Evolutionary conservation across 35 echinoderm and acorn worm species (phyloP), one percentile per base, ranked within the genome.

Genomic region (Apostichopus parvimensis): DNA sequence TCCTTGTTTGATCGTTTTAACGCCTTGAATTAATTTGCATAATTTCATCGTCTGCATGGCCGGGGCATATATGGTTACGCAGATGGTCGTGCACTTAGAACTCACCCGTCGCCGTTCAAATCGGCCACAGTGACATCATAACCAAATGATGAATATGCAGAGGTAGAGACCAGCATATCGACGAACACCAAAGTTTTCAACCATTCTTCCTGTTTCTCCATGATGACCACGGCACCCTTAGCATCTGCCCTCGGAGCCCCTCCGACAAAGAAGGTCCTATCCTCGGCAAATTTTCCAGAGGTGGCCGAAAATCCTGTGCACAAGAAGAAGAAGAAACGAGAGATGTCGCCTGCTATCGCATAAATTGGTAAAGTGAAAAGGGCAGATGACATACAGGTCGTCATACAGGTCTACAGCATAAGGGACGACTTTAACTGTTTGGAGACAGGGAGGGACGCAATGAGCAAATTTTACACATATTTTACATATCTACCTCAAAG

Each of bases 61-160:
- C 3, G 34, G 34, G 34, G 34, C 34, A 45, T 0, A 45, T 3
- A 45, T 45, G 2, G 34, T 45, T 45, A 45, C 34, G 34, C 12
- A 61, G 8, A 61, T 61, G 12, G 8, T 8, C 58, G 7, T 61
- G 58, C 58, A 5, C 8, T 9, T 20, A 45, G 13, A 6, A 71
- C 95, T 96, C 92, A 99, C 97, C 95, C 93, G 86, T 99, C 97
- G 8, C 93, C 93, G 78, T 99, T 94, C 15, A 99, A 72, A 73
- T 99, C 97, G 26, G 93, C 93, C 1, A 86, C 92, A n/a, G 88
- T 92, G 28, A 94, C 92, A 65, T 93, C 93, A 90, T 96, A 96
- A 53, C 97, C 97, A 92, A 95, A 96, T 12, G 97, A 99, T 77
- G 89, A 91, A 53, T 78, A 91, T 13, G 89, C 72, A 53, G 53